These are phyloP conservation scores for Pseudorasbora parva DNA, from an alignment of 2,113 vertebrate genomes.

Conservation along the genomic window DNA sequence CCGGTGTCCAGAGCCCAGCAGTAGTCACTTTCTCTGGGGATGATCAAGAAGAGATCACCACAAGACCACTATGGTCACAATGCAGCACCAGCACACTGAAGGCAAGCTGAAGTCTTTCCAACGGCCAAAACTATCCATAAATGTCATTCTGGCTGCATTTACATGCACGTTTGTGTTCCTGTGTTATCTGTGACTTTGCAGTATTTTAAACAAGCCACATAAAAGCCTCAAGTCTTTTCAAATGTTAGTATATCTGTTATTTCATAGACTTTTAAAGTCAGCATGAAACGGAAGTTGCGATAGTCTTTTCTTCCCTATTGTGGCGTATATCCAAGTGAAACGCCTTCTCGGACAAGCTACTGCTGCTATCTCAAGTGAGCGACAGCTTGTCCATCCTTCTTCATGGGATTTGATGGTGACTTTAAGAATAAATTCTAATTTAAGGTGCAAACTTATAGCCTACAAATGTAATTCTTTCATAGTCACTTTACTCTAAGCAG, in stretches of 20 bases:
- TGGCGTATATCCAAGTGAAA: no score
- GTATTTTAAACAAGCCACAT: slow-evolving; percentile 4
- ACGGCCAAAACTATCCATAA: not conserved
- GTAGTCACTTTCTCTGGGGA: slow-evolving; percentile 35
- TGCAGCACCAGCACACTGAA: slow-evolving; percentile 50
- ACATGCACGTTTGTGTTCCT: not conserved
- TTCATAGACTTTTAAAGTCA: not conserved
- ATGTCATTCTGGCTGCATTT: slow-evolving; percentile 22
- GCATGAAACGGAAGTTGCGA: no score
- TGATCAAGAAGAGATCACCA: slow-evolving; percentile 6
- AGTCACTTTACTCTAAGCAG: no score
- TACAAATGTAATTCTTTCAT: no score
- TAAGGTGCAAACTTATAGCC: no score
- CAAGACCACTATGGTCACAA: not conserved
- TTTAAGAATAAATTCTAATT: no score
- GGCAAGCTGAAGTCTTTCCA: slow-evolving; percentile 39
- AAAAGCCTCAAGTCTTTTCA: not conserved
- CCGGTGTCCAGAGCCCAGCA: slow-evolving; percentile 39
- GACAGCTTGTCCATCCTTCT: no score
- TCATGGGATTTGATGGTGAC: no score
- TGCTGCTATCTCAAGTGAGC: no score
- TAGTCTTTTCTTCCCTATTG: no score
- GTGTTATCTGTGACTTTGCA: slow-evolving; percentile 20
- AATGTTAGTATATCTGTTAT: not conserved
- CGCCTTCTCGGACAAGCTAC: no score